Conservation (phyloP, 2,888 invertebrate genomes). For the Crioceris asparagi region DNA sequence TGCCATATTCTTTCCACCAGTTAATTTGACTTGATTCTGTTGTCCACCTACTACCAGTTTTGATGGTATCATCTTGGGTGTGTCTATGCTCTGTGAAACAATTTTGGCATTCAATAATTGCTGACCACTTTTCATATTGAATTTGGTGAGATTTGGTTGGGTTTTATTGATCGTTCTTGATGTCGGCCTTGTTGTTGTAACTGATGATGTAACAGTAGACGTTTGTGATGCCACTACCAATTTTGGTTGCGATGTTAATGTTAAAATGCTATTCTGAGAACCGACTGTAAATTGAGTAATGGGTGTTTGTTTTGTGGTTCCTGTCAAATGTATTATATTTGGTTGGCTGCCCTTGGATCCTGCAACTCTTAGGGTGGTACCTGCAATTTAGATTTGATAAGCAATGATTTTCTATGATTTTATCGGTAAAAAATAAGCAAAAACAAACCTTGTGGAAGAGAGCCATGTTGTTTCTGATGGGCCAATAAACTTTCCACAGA, state of each 20-base stretch:
- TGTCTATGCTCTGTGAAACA: constrained; percentile 26
- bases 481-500: constrained; percentile 49
- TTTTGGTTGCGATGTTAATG: constrained; percentile 34
- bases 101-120: constrained; percentile 42
- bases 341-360: constrained; percentile 38
- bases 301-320: constrained; percentile 33
- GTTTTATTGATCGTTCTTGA: constrained; percentile 18
- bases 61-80: constrained; percentile 26
- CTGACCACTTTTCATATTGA: constrained; percentile 34
- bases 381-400: constrained; percentile 25
- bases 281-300: constrained; percentile 41
- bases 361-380: constrained; percentile 40
- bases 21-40: constrained; percentile 29
- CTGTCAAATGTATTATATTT: constrained; percentile 43
- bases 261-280: constrained; percentile 40
- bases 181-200: constrained; percentile 23
- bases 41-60: constrained; percentile 26
- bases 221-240: constrained; percentile 31
- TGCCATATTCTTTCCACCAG: constrained; percentile 23
- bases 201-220: constrained; percentile 22
- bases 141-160: constrained; percentile 26
- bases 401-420: no score
- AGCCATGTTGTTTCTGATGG: constrained; percentile 41
- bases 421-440: not conserved
- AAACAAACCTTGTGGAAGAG: constrained; percentile 41